phyloP scores from a whole-genome alignment of 2,113 vertebrate genomes.

The Leucosticte australis region DNA sequence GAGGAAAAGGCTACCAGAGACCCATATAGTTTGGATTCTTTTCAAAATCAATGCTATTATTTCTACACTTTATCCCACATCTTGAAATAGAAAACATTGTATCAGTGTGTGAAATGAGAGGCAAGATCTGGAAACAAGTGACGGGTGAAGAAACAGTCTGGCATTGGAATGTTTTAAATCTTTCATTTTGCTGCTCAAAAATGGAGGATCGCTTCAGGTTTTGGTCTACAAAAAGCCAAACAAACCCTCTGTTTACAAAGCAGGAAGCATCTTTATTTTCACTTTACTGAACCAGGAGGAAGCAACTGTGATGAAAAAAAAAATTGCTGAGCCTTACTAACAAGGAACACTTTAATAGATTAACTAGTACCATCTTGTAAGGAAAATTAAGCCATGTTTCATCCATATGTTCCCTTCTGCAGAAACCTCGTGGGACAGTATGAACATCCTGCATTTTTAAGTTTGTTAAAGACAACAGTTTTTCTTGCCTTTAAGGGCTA shows the following conservation, averaged over 20 bases:
- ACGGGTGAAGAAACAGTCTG: conserved; percentile 49
- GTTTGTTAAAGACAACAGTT: conserved; percentile 64
- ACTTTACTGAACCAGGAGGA: conserved; percentile 74
- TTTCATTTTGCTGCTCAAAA: conserved; percentile 69
- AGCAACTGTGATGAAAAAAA: conserved; percentile 70
- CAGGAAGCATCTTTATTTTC: conserved; percentile 67
- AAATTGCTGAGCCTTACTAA: conserved; percentile 73
- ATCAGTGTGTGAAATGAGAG: conserved; percentile 39
- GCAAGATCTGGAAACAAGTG: conserved; percentile 54
- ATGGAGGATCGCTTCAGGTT: conserved; percentile 64
- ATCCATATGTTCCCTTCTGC: conserved; percentile 72
- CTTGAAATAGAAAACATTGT: conserved; percentile 58
- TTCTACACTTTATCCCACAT: conserved; percentile 62
- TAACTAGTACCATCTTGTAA: conserved; percentile 73
- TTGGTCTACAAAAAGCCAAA: conserved; percentile 61
- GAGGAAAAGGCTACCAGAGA: conserved; percentile 63
- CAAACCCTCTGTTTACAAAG: conserved; percentile 68
- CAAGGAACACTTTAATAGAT: conserved; percentile 62
- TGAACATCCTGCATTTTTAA: conserved; percentile 68
- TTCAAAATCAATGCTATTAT: conserved; percentile 58
- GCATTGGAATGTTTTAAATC: conserved; percentile 63
- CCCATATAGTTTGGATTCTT: conserved; percentile 50
- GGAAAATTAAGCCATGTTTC: conserved; percentile 84
- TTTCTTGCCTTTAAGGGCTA: conserved; percentile 78
- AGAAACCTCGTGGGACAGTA: conserved; percentile 71